A percentile compares a stretch with the other conserved stretches of the same genome.
These are phyloP conservation scores for Galerucella pusilla DNA, from an alignment of 2,888 invertebrate species.

Conservation along the genomic window DNA sequence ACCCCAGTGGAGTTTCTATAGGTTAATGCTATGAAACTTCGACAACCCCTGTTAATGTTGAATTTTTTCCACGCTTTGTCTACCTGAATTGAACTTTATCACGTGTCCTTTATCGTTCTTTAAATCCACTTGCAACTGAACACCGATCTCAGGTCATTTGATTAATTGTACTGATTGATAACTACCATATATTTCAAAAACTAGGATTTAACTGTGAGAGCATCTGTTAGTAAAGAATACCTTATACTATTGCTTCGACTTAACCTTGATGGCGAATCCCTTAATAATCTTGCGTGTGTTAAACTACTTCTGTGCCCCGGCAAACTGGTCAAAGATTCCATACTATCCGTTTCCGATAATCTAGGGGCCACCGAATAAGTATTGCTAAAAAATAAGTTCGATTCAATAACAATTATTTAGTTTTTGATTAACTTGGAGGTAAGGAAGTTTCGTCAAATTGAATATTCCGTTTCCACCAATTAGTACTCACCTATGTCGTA, in stretches of 20 bases:
- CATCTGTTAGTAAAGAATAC: slow-evolving; percentile 64
- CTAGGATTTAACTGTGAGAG: not conserved
- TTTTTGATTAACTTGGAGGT: too few relatives aligned
- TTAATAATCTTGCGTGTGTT: slow-evolving; percentile 76
- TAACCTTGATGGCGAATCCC: slow-evolving; percentile 79
- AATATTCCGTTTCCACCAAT: not conserved
- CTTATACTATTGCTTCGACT: slow-evolving; percentile 94
- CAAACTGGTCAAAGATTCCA: slow-evolving; percentile 78
- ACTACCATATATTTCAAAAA: slow-evolving; percentile 1
- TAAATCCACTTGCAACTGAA: not conserved
- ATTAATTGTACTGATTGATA: not conserved
- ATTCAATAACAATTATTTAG: too few relatives aligned
- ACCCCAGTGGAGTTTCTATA: too few relatives aligned
- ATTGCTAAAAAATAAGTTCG: slow-evolving; percentile 67
- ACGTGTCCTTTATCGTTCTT: not conserved
- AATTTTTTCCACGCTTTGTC: too few relatives aligned
- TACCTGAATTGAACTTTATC: too few relatives aligned
- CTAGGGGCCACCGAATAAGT: slow-evolving; percentile 79
- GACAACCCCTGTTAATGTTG: too few relatives aligned
- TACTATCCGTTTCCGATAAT: slow-evolving; percentile 90
- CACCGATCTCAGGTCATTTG: not conserved
- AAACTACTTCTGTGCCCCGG: slow-evolving; percentile 73
- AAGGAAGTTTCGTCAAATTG: too few relatives aligned
- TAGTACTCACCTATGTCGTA: slow-evolving; percentile 78
- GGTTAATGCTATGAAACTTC: too few relatives aligned